Evolutionary conservation across 2,113 vertebrate genomes (phyloP), one percentile per base, ranked within the genome.

Genomic region (Neogale vison): DNA sequence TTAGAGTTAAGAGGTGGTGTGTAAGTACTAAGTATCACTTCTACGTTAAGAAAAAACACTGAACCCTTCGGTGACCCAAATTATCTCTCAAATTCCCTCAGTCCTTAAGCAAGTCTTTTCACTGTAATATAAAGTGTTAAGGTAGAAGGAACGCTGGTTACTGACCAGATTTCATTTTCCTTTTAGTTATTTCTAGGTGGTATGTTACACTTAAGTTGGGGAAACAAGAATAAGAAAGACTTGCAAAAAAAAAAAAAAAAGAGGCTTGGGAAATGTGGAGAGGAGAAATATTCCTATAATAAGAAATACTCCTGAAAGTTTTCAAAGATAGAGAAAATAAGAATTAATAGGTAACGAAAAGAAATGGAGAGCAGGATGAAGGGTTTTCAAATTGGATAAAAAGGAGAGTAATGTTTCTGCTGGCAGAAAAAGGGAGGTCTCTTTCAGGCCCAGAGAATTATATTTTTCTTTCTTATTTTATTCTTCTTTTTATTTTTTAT

Each of bases 21-120:
- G 34, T 26, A 96, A 90, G 72, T 86, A 23, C 26, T 94, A 65
- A 92, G 11, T 69, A 67, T 69, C n/a, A 81, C 34, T 81, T 85
- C 23, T 69, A 76, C 21, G 63, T 86, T 89, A 93, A 89, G 31
- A 84, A 94, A 72, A 98, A 97, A 26, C 34, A 91, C 0, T 65
- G 47, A 90, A 95, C 1, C 11, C 47, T 61, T 4, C 14, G 18
- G 45, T 57, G 14, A 90, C n/a, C 77, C 57, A 76, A 82, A 47
- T 50, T 89, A 65, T 15, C 45, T 31, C 61, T 83, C 18, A 84
- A 96, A 93, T 36, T 61, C 87, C 90, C 4, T 63, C 2, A 45
- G 7, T 88, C 20, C 17, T 26, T 47, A 93, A 39, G 7, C 63
- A 79, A 89, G 50, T 63, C 72, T 96, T 92, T 71, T 59, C 21